A percentile compares a stretch with the other conserved stretches of the same genome.
These are phyloP conservation scores for Paradoxurus hermaphroditus DNA, from an alignment of 2,113 vertebrate genomes.

Conservation along the genomic window DNA sequence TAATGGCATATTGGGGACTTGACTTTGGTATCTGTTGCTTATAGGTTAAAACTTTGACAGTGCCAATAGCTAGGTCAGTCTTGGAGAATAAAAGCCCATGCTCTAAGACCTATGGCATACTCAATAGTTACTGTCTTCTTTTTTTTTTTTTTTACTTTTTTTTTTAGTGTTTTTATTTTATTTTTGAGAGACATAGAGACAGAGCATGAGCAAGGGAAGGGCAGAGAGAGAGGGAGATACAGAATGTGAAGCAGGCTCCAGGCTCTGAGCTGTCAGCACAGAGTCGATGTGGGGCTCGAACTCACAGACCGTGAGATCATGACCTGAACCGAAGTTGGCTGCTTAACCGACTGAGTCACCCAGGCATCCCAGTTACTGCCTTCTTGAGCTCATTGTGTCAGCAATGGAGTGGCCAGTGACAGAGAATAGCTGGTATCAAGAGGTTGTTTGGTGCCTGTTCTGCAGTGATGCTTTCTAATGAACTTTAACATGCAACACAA, in stretches of 20 bases:
- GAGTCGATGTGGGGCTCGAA: too few species aligned
- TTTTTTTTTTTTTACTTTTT: too few species aligned
- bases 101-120: not conserved
- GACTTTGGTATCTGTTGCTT: not conserved
- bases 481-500: not conserved
- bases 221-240: too few species aligned
- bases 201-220: too few species aligned
- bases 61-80: not conserved
- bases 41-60: not conserved
- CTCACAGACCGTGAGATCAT: too few species aligned
- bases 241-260: too few species aligned
- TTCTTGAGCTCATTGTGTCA: not conserved
- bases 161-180: too few species aligned
- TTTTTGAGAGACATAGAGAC: too few species aligned
- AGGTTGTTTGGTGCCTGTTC: fast-evolving
- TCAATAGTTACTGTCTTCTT: not conserved
- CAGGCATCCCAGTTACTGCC: too few species aligned
- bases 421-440: not conserved
- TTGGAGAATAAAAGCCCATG: not conserved
- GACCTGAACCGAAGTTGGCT: too few species aligned
- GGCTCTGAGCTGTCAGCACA: too few species aligned
- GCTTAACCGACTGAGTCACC: too few species aligned
- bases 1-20: not conserved
- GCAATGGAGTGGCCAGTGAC: not conserved
- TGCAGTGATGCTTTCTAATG: not conserved